A percentile compares a stretch with the other conserved stretches of the same genome.
Conservation (phyloP, 1,140 invertebrate species). For the Meteorus sp. region DNA sequence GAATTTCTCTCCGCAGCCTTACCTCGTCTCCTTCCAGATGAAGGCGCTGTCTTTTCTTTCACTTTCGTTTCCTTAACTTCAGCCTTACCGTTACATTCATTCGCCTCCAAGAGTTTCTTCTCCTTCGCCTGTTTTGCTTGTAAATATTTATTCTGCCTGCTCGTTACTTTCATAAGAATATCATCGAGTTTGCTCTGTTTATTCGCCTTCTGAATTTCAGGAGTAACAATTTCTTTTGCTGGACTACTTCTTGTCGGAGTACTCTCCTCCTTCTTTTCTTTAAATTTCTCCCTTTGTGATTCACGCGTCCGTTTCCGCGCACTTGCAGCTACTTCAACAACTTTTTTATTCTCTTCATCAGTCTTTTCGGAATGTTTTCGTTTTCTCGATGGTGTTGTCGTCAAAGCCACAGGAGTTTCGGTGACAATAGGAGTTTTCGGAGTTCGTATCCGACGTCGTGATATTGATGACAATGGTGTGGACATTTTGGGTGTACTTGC, state of each 20-base stretch:
- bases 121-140: constrained; percentile 47
- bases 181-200: constrained; percentile 54
- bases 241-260: constrained; percentile 27
- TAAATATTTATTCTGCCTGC: constrained; percentile 44
- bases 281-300: constrained; percentile 25
- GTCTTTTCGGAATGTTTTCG: constrained; percentile 58
- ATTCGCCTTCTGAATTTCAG: constrained; percentile 27
- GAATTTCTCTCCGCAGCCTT: constrained; percentile 41
- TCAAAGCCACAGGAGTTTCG: constrained; percentile 11
- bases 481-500: constrained; percentile 28
- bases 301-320: constrained; percentile 46
- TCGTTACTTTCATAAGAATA: constrained; percentile 53
- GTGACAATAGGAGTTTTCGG: constrained; percentile 34
- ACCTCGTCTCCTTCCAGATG: constrained; percentile 41
- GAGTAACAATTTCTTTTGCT: constrained; percentile 19
- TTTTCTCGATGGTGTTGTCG: constrained; percentile 42
- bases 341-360: constrained; percentile 38
- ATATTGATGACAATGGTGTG: constrained; percentile 25
- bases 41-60: constrained; percentile 28
- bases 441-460: constrained; percentile 41
- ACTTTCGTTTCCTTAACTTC: constrained; percentile 36
- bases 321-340: constrained; percentile 43
- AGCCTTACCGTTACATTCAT: constrained; percentile 41
- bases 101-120: constrained; percentile 33
- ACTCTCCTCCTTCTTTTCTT: constrained; percentile 29